Conservation (phyloP, 2,797 vertebrate genomes). For the Rhabdomys pumilio region DNA sequence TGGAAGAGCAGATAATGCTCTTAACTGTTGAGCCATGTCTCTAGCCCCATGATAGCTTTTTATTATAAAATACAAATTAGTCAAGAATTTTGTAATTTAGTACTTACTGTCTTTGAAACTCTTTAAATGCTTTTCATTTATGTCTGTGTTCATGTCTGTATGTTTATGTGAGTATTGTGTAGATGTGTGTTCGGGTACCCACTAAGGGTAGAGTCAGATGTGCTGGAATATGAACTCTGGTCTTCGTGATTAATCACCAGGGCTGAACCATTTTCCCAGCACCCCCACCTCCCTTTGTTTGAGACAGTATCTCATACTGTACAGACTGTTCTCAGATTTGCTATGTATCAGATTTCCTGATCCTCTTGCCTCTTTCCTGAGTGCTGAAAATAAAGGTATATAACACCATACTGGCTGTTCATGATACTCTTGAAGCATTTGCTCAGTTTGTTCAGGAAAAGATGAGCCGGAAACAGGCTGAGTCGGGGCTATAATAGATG, state of each 20-base stretch:
- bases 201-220: background rate
- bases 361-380: background rate
- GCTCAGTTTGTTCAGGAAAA: constrained; percentile 5
- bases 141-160: background rate
- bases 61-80: constrained; percentile 31
- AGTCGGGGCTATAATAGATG: background rate
- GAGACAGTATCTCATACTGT: background rate
- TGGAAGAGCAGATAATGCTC: background rate
- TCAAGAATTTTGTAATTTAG: constrained; percentile 6
- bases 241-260: background rate
- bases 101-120: background rate
- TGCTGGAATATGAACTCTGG: background rate
- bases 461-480: background rate
- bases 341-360: background rate
- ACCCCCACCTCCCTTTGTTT: background rate
- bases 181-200: background rate
- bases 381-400: background rate
- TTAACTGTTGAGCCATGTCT: background rate
- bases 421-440: background rate
- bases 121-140: background rate
- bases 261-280: background rate
- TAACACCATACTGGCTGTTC: background rate
- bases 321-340: background rate
- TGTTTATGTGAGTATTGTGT: background rate
- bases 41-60: background rate